Percentiles rank a stretch among this genome's conserved stretches.
Conservation (phyloP, 2,113 vertebrate species). For the Brienomyrus brachyistius region DNA sequence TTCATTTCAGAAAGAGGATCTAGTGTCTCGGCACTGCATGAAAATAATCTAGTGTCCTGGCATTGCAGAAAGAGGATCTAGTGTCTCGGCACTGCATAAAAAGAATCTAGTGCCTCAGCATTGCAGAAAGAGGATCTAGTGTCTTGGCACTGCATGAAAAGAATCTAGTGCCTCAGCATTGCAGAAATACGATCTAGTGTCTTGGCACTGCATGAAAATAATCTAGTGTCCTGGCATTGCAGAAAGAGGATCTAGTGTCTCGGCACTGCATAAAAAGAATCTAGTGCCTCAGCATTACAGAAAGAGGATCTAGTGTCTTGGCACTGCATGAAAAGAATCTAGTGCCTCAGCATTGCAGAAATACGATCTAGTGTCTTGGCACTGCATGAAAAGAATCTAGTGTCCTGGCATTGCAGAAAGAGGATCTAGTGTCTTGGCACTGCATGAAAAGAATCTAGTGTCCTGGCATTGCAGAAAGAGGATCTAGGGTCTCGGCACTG, state of each 20-base stretch:
- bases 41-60: background rate
- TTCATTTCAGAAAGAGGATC: background rate
- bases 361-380: too few species aligned
- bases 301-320: background rate
- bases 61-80: background rate
- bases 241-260: background rate
- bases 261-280: background rate
- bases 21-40: background rate
- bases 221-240: background rate
- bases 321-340: too few species aligned
- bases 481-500: background rate
- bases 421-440: background rate
- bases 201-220: background rate
- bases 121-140: background rate
- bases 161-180: background rate
- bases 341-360: background rate
- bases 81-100: background rate
- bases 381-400: too few species aligned
- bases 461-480: background rate
- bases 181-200: background rate
- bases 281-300: background rate
- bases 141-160: background rate
- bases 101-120: fast-evolving
- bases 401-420: background rate
- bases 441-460: background rate